phyloP scores from a whole-genome alignment of 2,797 vertebrate species.

The Champsocephalus esox region DNA sequence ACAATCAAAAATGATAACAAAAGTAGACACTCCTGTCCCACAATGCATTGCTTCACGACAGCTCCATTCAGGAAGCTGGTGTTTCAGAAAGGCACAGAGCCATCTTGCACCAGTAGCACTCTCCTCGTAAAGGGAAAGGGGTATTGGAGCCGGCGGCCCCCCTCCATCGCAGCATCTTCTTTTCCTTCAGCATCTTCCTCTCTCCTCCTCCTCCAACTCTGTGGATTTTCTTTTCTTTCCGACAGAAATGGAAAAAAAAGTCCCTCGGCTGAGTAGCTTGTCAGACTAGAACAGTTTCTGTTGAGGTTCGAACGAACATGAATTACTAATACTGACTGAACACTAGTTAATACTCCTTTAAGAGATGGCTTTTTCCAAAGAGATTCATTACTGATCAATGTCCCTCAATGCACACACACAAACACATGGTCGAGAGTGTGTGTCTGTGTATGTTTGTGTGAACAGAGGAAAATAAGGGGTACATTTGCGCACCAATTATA shows the following conservation, averaged over 20 bases:
- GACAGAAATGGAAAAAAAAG: slow-evolving; percentile 86
- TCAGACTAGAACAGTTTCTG: slow-evolving; percentile 82
- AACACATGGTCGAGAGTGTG: slow-evolving; percentile 63
- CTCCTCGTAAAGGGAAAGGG: slow-evolving; percentile 84
- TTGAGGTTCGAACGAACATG: slow-evolving; percentile 81
- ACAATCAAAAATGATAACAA: slow-evolving; percentile 83
- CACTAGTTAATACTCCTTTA: slow-evolving; percentile 83
- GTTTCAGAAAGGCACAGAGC: slow-evolving; percentile 90
- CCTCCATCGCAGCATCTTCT: slow-evolving; percentile 76
- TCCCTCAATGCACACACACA: slow-evolving; percentile 82
- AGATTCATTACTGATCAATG: slow-evolving; percentile 78
- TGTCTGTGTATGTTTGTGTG: slow-evolving; percentile 30
- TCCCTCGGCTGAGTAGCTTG: slow-evolving; percentile 76
- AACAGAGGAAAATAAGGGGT: slow-evolving; percentile 34
- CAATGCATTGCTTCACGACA: slow-evolving; percentile 88
- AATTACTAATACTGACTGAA: slow-evolving; percentile 84
- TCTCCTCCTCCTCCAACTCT: slow-evolving; percentile 67
- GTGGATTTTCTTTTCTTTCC: slow-evolving; percentile 78
- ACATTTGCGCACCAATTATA: slow-evolving; percentile 37
- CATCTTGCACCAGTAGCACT: slow-evolving; percentile 86
- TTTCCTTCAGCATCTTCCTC: slow-evolving; percentile 42
- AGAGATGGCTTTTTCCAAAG: slow-evolving; percentile 90
- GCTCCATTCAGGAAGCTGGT: slow-evolving; percentile 85
- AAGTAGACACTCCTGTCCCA: slow-evolving; percentile 84
- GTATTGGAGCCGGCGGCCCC: slow-evolving; percentile 61